Base-by-base conservation (phyloP, 2,888 invertebrate genomes). In the Chrysolina americana region DNA sequence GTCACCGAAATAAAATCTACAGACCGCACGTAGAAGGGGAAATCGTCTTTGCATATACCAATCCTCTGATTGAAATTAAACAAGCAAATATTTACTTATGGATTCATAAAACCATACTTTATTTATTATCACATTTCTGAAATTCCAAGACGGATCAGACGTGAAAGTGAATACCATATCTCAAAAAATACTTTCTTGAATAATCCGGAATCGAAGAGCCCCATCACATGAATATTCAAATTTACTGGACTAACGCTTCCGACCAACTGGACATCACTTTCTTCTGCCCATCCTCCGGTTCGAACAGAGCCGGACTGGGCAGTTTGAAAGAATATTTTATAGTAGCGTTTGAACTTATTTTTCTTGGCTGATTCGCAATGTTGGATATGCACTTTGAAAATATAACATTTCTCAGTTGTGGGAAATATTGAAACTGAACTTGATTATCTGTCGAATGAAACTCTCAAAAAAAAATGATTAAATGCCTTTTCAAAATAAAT, bases 231-330 rank as follows among this genome's bases (percentile, higher is more conserved):
- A 59, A 59, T 53, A 68, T 53, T 68, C 41, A 36, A 68, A 68
- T 53, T 68, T 53, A 50, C 68, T 36, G 68, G 68, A 56, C 68
- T 68, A 68, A 68, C 53, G 68, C 66, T 66, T 66, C 66, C 28
- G 48, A 68, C 9, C 68, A 41, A 53, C 68, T 68, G 68, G 68
- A 68, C 68, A 68, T 68, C 68, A 68, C 68, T 68, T 68, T 68
- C 68, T 68, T 68, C 68, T 68, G 68, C 48, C 68, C 68, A 68
- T 68, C 68, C 68, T 68, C 50, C 41, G 8, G n/a, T 53, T 59
- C 28, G 28, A 59, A 59, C 59, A 59, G 59, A 13, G 28, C 6
- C 36, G 59, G 23, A 59, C 59, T 59, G 15, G 15, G 15, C 4
- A 17, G 59, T 8, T 36, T 36, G 4, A 36, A 36, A 36, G 36